Evolutionary conservation across 2,113 vertebrate species (phyloP).

Genomic region (Anser brachyrhynchus): DNA sequence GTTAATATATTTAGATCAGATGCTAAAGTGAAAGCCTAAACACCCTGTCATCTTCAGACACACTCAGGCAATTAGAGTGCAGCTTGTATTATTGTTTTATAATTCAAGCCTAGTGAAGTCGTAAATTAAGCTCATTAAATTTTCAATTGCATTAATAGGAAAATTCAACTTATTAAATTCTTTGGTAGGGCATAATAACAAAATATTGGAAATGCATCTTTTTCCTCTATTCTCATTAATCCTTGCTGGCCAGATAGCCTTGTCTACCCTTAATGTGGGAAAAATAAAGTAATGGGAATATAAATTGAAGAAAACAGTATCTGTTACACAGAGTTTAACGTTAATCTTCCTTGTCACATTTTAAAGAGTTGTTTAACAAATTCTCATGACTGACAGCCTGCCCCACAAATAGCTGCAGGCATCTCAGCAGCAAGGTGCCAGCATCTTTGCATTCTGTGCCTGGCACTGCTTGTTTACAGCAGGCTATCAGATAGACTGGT

Average conservation of each 20-base stretch:
- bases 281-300: not conserved
- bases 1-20: conserved; percentile 75
- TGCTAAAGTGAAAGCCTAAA: conserved; percentile 71
- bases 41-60: conserved; percentile 61
- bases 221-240: not conserved
- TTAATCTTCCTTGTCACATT: not conserved
- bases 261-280: not conserved
- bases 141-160: conserved; percentile 70
- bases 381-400: not conserved
- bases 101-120: conserved; percentile 62
- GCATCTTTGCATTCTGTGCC: not conserved
- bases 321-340: not conserved
- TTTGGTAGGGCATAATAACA: conserved; percentile 20
- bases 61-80: conserved; percentile 68
- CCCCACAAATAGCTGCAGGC: not conserved
- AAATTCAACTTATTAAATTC: conserved; percentile 56
- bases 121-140: conserved; percentile 75
- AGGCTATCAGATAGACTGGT: not conserved
- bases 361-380: not conserved
- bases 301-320: not conserved
- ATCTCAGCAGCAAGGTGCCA: not conserved
- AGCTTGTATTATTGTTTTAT: conserved; percentile 63
- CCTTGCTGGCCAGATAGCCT: not conserved
- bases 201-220: not conserved
- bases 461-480: not conserved